Percentiles rank a stretch among this genome's conserved stretches.
Evolutionary conservation across 2,797 vertebrate species (phyloP).

Genomic region (Danio choprae): DNA sequence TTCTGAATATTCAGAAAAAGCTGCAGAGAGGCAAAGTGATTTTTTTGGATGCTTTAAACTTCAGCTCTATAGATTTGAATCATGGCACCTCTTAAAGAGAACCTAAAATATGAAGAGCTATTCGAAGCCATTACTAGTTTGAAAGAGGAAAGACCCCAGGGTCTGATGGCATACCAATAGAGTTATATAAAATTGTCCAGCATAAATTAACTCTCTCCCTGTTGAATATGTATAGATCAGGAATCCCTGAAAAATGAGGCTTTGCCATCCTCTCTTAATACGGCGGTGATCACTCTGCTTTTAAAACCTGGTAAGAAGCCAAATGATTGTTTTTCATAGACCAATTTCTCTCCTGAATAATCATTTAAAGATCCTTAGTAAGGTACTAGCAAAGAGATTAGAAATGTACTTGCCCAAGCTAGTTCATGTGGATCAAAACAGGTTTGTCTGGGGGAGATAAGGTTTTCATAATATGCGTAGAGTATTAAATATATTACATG

Average conservation of each 20-base stretch:
- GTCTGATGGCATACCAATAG: no score
- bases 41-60: background rate
- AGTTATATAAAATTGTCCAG: slow-evolving; percentile 34
- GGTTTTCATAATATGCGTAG: no score
- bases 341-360: slow-evolving; percentile 45
- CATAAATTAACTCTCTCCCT: no score
- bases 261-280: slow-evolving; percentile 36
- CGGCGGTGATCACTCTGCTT: slow-evolving; percentile 30
- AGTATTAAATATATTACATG: no score
- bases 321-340: slow-evolving; percentile 21
- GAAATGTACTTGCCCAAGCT: background rate
- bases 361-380: slow-evolving; percentile 33
- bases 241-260: no score
- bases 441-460: no score
- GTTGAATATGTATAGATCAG: no score
- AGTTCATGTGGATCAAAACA: no score
- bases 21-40: background rate
- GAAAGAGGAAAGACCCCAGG: slow-evolving; percentile 37
- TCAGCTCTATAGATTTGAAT: background rate
- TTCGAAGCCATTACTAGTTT: slow-evolving; percentile 22
- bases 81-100: no score
- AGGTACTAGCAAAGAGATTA: background rate
- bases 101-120: no score
- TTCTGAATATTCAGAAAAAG: background rate
- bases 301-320: slow-evolving; percentile 37